Conservation (phyloP, 2,888 invertebrate species). For the Alsophila aescularia region DNA sequence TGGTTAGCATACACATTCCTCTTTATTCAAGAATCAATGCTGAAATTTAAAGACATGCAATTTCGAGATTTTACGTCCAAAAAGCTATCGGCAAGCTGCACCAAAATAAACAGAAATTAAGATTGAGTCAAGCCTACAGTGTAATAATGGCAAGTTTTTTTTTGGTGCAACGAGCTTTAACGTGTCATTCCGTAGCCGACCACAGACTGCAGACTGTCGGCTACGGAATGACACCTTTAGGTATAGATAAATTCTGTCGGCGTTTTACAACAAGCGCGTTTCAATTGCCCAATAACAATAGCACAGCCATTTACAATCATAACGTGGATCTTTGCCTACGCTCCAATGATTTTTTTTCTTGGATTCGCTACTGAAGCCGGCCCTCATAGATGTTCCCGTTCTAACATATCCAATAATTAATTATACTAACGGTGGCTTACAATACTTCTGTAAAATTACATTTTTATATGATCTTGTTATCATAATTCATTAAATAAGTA, state of each 20-base stretch:
- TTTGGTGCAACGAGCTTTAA: constrained; percentile 51
- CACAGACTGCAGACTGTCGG: too few species aligned
- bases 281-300: constrained; percentile 54
- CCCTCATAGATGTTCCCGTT: constrained; percentile 42
- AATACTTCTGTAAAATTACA: constrained; percentile 66
- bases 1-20: constrained; percentile 57
- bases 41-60: constrained; percentile 62
- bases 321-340: constrained; percentile 61
- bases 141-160: constrained; percentile 15
- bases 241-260: constrained; percentile 41
- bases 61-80: constrained; percentile 62
- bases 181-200: too few species aligned
- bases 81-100: constrained; percentile 53
- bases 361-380: constrained; percentile 22
- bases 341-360: constrained; percentile 32
- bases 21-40: constrained; percentile 73
- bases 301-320: constrained; percentile 75
- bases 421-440: constrained; percentile 58
- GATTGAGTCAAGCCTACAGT: neutral
- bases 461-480: constrained; percentile 47
- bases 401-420: constrained; percentile 40
- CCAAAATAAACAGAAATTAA: constrained; percentile 34
- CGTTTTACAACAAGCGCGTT: constrained; percentile 42
- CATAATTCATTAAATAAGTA: constrained; percentile 45
- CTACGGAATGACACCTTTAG: too few species aligned